phyloP scores from a whole-genome alignment of 37 sponge, comb jelly and placozoan genomes.

The Bolinopsis microptera region DNA sequence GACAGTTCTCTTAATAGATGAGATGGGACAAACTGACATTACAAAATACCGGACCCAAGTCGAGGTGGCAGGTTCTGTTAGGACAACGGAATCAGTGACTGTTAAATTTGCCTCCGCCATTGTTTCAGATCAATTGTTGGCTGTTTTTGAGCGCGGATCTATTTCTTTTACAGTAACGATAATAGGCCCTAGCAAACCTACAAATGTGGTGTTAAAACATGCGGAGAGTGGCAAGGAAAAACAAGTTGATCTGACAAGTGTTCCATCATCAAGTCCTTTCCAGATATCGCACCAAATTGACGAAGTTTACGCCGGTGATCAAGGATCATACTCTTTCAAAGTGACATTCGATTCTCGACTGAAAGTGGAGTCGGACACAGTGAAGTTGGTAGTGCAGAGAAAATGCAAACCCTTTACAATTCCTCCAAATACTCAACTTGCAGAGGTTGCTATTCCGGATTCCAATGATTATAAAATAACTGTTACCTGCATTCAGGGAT shows the following conservation, averaged over 20 bases:
- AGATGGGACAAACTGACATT: neutral
- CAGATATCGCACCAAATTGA: neutral
- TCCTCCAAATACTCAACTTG: neutral
- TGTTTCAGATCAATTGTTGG: neutral
- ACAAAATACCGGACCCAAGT: neutral
- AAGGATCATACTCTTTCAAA: neutral
- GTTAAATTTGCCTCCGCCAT: neutral
- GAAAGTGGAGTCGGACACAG: neutral
- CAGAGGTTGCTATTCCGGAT: neutral
- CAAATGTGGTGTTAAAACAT: neutral
- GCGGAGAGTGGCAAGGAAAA: neutral
- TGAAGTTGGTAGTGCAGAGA: neutral
- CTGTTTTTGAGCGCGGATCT: neutral
- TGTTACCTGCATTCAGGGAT: neutral
- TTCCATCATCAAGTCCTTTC: neutral
- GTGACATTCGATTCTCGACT: neutral
- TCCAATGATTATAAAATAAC: neutral
- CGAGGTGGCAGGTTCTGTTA: neutral
- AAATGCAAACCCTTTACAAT: neutral
- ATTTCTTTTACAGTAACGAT: neutral
- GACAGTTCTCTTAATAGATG: neutral
- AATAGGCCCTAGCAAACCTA: neutral
- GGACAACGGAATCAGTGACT: neutral
- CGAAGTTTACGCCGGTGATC: neutral
- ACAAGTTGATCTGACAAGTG: neutral